These are phyloP conservation scores for Bradysia coprophila DNA, from an alignment of 1,140 invertebrate genomes.

Conservation along the genomic window DNA sequence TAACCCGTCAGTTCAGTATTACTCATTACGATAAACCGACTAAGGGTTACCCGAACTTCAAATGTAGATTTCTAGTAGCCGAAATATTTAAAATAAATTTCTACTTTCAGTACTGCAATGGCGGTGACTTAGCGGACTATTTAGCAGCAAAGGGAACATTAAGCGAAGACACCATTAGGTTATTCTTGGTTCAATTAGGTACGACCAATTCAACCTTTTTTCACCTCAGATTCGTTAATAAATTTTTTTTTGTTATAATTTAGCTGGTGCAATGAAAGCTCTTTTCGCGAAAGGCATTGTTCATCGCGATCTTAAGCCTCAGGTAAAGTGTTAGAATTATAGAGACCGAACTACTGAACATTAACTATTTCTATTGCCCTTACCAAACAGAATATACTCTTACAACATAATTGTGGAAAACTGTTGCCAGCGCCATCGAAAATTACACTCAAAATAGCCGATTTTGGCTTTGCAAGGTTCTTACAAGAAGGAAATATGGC, in stretches of 20 bases:
- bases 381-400: slow-evolving; percentile 92
- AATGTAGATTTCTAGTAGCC: too few relatives aligned
- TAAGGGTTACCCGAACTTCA: too few relatives aligned
- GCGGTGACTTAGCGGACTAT: slow-evolving; percentile 96
- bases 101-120: slow-evolving; percentile 82
- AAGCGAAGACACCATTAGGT: slow-evolving; percentile 89
- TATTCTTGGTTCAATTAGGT: slow-evolving; percentile 90
- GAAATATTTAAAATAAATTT: slow-evolving; percentile 3
- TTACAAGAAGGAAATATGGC: slow-evolving; percentile 98
- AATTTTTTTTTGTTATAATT: background rate
- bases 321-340: too few relatives aligned
- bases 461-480: slow-evolving; percentile 98
- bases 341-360: too few relatives aligned
- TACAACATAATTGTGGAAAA: slow-evolving; percentile 63
- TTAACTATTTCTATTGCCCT: too few relatives aligned
- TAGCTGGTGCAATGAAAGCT: slow-evolving; percentile 91
- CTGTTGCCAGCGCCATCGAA: slow-evolving; percentile 72
- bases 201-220: slow-evolving; percentile 17
- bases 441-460: slow-evolving; percentile 92
- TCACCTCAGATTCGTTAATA: background rate
- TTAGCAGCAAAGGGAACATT: slow-evolving; percentile 78
- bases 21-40: too few relatives aligned
- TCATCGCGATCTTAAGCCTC: slow-evolving; percentile 95
- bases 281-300: slow-evolving; percentile 94
- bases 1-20: too few relatives aligned